Evolutionary conservation across 2,113 vertebrate genomes (phyloP).

Genomic region (Marcusenius ussheri): DNA sequence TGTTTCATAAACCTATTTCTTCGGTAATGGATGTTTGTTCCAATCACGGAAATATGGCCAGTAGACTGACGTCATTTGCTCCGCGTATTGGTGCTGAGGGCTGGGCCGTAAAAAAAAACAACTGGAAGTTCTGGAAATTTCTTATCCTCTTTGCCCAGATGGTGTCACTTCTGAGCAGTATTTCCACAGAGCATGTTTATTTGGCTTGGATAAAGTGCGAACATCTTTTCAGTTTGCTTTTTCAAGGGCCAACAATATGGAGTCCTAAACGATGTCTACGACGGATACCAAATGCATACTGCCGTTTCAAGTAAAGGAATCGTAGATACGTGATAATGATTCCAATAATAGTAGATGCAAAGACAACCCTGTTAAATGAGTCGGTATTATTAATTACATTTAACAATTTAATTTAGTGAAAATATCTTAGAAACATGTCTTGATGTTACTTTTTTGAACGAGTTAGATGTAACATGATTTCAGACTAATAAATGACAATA

Average conservation of each 20-base stretch:
- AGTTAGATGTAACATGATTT: background rate
- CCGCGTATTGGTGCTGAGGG: background rate
- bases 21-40: background rate
- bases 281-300: background rate
- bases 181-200: background rate
- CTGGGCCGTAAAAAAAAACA: background rate
- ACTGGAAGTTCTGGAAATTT: slow-evolving; percentile 12
- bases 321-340: background rate
- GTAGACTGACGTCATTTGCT: background rate
- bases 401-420: background rate
- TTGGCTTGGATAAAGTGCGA: background rate
- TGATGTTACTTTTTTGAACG: background rate
- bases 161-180: slow-evolving; percentile 7
- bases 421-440: background rate
- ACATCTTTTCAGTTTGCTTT: background rate
- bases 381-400: background rate
- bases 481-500: background rate
- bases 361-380: background rate
- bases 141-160: background rate
- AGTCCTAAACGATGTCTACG: background rate
- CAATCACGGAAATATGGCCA: background rate
- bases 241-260: background rate
- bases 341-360: background rate
- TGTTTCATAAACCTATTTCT: background rate
- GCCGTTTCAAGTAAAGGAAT: background rate